Percentiles rank a stretch among this genome's conserved stretches.
phyloP scores from a whole-genome alignment of 2,888 invertebrate species.

The Aromia moschata region DNA sequence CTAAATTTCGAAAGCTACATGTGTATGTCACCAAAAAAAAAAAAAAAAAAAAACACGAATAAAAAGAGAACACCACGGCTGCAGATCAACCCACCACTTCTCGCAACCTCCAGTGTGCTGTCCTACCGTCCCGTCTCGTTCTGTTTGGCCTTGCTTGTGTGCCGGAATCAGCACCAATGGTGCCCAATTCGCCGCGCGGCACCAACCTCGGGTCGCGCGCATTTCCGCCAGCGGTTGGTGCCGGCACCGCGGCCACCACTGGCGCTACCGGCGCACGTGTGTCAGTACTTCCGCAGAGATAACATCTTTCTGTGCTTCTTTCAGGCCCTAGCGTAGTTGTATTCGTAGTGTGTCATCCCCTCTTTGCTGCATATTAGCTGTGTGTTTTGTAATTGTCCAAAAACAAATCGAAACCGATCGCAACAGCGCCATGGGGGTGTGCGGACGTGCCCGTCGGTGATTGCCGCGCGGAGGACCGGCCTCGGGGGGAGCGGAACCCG shows the following conservation, averaged over 20 bases:
- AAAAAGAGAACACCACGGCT: conserved; percentile 6
- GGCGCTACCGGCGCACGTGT: conserved; percentile 38
- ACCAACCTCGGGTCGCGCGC: background rate
- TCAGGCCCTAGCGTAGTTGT: conserved; percentile 46
- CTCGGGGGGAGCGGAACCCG: conserved; percentile 33
- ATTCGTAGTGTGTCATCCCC: conserved; percentile 40
- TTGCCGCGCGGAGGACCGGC: conserved; percentile 31
- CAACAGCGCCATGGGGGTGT: no score
- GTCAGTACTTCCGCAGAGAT: conserved; percentile 40
- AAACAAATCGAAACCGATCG: no score
- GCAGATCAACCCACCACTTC: conserved; percentile 24
- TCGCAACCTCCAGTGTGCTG: conserved; percentile 49
- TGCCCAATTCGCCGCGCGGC: background rate
- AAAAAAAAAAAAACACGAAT: no score
- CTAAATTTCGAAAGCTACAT: no score
- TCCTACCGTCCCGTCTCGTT: conserved; percentile 48
- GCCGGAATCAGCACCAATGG: conserved; percentile 27
- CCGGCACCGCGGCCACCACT: background rate
- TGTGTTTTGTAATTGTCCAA: conserved; percentile 38
- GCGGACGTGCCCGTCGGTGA: no score
- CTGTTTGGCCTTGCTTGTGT: conserved; percentile 40
- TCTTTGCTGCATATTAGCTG: conserved; percentile 40
- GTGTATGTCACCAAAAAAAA: no score
- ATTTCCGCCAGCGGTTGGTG: background rate
- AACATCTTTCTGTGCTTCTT: conserved; percentile 45